Evolutionary conservation across 2,797 vertebrate genomes (phyloP).

Genomic region (Peromyscus nudipes): DNA sequence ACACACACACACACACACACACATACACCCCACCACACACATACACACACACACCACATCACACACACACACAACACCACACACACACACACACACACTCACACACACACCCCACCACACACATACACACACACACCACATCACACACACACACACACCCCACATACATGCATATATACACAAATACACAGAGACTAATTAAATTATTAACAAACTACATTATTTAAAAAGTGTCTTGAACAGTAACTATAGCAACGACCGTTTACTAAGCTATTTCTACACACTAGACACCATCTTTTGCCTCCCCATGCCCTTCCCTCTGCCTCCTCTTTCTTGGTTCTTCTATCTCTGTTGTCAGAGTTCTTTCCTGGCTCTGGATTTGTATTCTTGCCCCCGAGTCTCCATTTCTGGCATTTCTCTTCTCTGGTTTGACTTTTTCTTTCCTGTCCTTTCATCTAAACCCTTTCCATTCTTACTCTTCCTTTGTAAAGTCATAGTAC

Average conservation of each 20-base stretch:
- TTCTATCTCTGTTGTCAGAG: neutral
- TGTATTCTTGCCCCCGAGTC: neutral
- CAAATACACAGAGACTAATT: neutral
- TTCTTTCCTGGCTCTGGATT: neutral
- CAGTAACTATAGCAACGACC: neutral
- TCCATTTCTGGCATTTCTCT: neutral
- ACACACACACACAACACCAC: neutral
- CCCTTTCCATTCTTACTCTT: neutral
- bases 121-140: neutral
- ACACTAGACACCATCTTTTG: rapidly evolving
- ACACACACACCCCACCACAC: too few species aligned
- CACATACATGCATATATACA: neutral
- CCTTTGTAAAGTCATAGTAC: neutral
- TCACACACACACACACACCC: too few species aligned
- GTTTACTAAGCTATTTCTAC: neutral
- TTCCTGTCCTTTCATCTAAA: neutral
- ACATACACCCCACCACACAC: too few species aligned
- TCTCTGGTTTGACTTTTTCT: neutral
- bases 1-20: neutral
- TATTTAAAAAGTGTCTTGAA: conserved; percentile 17
- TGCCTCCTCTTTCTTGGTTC: neutral
- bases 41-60: neutral
- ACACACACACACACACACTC: neutral
- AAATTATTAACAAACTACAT: conserved; percentile 14
- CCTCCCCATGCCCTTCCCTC: neutral